Base-by-base conservation (phyloP, 2,113 vertebrate species). In the Eulemur rufifrons region DNA sequence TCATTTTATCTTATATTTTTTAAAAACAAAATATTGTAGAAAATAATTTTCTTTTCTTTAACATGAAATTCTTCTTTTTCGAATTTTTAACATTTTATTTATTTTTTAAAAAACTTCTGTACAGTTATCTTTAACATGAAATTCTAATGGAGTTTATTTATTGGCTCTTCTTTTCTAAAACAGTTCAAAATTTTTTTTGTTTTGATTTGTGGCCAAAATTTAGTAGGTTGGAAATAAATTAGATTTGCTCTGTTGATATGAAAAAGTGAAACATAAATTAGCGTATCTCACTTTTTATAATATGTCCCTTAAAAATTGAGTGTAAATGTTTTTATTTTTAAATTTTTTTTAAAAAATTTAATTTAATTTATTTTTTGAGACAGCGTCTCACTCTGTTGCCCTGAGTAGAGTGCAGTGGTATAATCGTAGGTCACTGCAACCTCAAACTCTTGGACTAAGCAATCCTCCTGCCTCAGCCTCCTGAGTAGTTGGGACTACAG, bases 211-310 rank as follows among this genome's bases (percentile, higher is more conserved):
- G 34, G 37, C 18, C 50, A 85, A 10, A 76, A 34, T 3, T 80
- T 18, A 91, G 34, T 87, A 94, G 42, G 50, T 61, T 69, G 18
- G 68, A 34, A 93, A 81, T 90, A 93, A 88, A 18, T 91, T 89
- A 96, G 29, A 2, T 92, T 96, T 89, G 29, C 54, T 89, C 83
- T 66, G 64, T 68, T 73, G 86, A 34, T 74, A 68, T 64, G 61
- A 94, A 96, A 73, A 23, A 81, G 8, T 74, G 5, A 93, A 96
- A n/a, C 95, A 52, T 88, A 87, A 89, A 23, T 93, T 37, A 59
- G 37, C 39, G 4, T 85, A 68, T 83, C 64, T 71, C 23, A 61
- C 17, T 78, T 86, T 93, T 45, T 63, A 59, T 90, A 85, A 27
- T 37, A 64, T 42, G 17, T 37, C 59, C 12, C 54, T 85, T 59